Evolutionary conservation across 2,113 vertebrate genomes (phyloP), one percentile per base, ranked within the genome.

Genomic region (Erythrocercus mccallii): DNA sequence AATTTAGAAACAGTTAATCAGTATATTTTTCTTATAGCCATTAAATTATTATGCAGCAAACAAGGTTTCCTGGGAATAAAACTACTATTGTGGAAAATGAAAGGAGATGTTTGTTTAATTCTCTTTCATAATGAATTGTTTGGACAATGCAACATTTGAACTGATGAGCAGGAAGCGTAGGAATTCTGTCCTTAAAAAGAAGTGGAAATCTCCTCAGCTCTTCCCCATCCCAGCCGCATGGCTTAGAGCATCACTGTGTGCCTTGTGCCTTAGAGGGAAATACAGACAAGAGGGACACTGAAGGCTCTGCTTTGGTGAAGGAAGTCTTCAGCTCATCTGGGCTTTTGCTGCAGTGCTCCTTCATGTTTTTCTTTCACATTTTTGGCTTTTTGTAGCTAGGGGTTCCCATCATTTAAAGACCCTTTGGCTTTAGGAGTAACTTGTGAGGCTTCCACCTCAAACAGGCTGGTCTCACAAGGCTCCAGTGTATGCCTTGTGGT

Each of bases 1-100:
- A 92, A 97, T 98, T 97, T 96, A 95, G 92, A 97, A 96, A 79
- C 61, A 72, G 50, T 95, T 97, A 97, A 97, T 97, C 60, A 50
- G 96, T 95, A 73, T 88, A 95, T 97, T 97, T 97, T 86, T 96
- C 94, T 97, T 96, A 50, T 33, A 68, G 35, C 70, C 54, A 87
- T 97, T 97, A 97, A 95, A 96, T 97, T 97, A 94, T 65, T 92
- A 86, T 58, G 53, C 60, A 94, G 80, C 44, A 88, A 93, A 96
- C 83, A 73, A 90, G 65, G 33, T 86, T 92, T 79, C 68, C 58
- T 1, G 1, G 92, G 54, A 97, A 96, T 95, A 90, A 97, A 97
- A 94, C 85, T 92, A 88, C 95, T 96, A 89, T 70, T 83, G 61
- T 91, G 61, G 90, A 96, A 97, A 96, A 96, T 89, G 38, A 95